Conservation (phyloP, 2,797 vertebrate species). For the Ispidina picta region DNA sequence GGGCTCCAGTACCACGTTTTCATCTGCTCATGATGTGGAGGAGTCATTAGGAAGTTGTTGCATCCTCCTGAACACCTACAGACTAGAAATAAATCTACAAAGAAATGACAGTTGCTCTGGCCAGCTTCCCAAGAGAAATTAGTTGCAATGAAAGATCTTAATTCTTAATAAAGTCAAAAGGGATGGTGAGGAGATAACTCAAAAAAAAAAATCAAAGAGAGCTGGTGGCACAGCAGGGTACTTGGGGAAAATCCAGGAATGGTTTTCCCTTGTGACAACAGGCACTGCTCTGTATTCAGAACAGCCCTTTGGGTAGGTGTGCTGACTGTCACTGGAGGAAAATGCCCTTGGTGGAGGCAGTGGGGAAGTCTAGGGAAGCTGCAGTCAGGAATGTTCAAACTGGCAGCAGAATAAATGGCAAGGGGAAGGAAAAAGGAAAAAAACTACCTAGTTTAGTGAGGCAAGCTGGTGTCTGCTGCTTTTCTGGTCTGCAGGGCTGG, state of each 20-base stretch:
- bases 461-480: neutral
- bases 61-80: neutral
- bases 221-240: neutral
- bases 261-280: neutral
- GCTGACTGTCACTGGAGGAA: neutral
- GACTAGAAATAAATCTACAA: neutral
- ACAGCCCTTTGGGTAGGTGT: neutral
- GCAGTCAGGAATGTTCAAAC: neutral
- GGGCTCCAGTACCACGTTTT: neutral
- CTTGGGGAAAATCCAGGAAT: neutral
- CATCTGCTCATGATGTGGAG: neutral
- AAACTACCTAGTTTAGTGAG: neutral
- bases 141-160: neutral
- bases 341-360: neutral
- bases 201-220: neutral
- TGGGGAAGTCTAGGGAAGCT: neutral
- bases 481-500: neutral
- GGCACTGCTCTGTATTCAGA: fast-evolving
- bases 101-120: neutral
- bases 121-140: neutral
- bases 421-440: fast-evolving
- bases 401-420: neutral
- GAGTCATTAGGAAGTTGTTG: neutral
- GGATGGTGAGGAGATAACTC: neutral
- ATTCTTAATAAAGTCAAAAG: neutral